phyloP scores from a whole-genome alignment of 2,797 vertebrate genomes.

The Microhierax caerulescens region DNA sequence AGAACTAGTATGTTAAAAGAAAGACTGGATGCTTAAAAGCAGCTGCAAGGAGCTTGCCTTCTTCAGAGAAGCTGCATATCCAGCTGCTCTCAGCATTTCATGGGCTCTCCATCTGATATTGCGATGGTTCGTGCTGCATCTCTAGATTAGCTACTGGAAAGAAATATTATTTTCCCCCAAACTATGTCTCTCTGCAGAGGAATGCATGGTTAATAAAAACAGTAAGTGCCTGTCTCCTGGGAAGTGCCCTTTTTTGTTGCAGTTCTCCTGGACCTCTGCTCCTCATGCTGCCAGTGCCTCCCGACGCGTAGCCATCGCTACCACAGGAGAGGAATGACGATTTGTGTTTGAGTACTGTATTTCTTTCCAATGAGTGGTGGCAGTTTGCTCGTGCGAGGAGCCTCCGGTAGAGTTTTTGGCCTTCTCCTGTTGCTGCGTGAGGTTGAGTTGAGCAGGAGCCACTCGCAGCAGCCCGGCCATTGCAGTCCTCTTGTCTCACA shows the following conservation, averaged over 20 bases:
- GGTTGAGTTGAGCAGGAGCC: neutral
- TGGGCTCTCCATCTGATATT: neutral
- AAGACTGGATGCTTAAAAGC: neutral
- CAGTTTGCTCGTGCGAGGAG: neutral
- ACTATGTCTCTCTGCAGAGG: neutral
- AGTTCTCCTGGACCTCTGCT: neutral
- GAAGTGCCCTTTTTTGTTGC: neutral
- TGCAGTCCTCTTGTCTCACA: neutral
- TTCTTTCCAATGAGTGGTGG: neutral
- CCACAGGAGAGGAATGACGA: neutral
- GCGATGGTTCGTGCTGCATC: neutral
- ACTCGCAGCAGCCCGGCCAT: neutral
- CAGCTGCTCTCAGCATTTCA: neutral
- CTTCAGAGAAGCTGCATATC: neutral
- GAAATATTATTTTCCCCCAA: neutral
- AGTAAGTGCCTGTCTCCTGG: neutral
- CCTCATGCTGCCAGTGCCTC: neutral
- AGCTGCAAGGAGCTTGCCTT: neutral
- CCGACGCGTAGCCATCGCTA: neutral
- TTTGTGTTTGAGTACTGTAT: neutral
- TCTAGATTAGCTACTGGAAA: neutral
- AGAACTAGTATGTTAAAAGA: neutral
- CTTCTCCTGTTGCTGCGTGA: neutral
- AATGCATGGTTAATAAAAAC: neutral
- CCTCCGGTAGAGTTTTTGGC: neutral